These are phyloP conservation scores for Eurystomus glaucurus DNA, from an alignment of 2,797 vertebrate species.

Conservation along the genomic window DNA sequence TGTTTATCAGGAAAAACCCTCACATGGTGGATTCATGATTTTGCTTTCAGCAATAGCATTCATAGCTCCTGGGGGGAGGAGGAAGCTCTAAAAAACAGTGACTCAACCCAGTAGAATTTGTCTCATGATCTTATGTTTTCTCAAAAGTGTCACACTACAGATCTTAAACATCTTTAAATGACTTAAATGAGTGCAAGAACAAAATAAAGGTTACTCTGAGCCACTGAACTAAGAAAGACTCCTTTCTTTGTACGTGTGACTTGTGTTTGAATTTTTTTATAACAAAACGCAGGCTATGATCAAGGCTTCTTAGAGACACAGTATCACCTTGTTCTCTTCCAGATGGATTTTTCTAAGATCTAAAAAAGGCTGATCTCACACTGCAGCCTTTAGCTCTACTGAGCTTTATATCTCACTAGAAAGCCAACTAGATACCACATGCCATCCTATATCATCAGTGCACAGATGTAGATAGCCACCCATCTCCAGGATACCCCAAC, in stretches of 20 bases:
- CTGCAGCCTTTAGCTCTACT: background rate
- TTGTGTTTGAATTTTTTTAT: background rate
- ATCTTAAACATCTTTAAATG: background rate
- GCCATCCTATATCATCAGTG: background rate
- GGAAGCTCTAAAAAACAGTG: background rate
- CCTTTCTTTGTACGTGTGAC: background rate
- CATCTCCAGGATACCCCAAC: background rate
- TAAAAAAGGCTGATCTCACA: background rate
- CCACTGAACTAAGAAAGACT: background rate
- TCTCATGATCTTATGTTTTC: background rate
- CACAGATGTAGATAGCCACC: background rate
- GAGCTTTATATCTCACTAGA: background rate
- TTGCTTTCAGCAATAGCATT: background rate
- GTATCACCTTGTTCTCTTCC: background rate
- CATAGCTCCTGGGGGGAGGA: background rate
- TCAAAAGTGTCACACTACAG: background rate
- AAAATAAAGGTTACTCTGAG: background rate
- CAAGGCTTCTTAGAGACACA: background rate
- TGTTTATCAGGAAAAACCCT: background rate
- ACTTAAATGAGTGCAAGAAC: background rate
- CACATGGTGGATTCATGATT: rapidly evolving
- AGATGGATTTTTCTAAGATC: background rate
- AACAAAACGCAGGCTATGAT: background rate
- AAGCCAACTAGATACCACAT: background rate
- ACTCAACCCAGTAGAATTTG: background rate